Base-by-base conservation (phyloP, 2,797 vertebrate genomes). In the Chlorospingus semifuscus region DNA sequence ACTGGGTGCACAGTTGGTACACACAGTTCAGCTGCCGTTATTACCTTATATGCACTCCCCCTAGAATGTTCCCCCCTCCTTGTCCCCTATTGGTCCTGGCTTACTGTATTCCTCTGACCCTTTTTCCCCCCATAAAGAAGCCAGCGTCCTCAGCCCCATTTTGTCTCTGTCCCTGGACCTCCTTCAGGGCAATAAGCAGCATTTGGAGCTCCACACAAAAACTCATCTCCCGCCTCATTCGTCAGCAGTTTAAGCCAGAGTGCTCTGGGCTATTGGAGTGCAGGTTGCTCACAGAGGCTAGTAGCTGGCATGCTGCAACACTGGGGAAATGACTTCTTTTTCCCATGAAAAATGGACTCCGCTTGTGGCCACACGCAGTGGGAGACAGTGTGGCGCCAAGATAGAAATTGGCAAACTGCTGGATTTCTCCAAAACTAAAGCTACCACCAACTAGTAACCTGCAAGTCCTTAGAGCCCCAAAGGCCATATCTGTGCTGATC, bases 11-110 rank as follows among this genome's bases (percentile, higher is more conserved):
- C 46, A 46, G 44, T 46, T 46, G 44, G 8, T 46, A 46, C 44
- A 46, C 22, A 4, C 44, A n/a, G 20, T 22, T 15, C 32, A 55
- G 4, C 32, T 15, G 13, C 32, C 1, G 1, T n/a, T n/a, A n/a
- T 15, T 46, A 46, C 46, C 32, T n/a, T 55, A 9, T 4, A 15
- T 22, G 13, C 10, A 23, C 53, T 55, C 53, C 21, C 32, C 9
- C 53, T n/a, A 15, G 32, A 55, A 55, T 15, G 32, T 55, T 55
- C 52, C 30, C 30, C 8, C 9, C 30, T 15, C n/a, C 32, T 15
- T 55, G 32, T 55, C 32, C 20, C 13, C 53, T 32, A 6, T 55
- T n/a, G 32, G 53, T n/a, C 20, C 53, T 4, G 12, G 32, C 14
- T 55, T n/a, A 22, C 13, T 15, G 20, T 21, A 55, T 10, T 8